Percentiles rank a stretch among this genome's conserved stretches.
Evolutionary conservation across 2,797 vertebrate species (phyloP).

Genomic region (Pseudomugil gertrudae): DNA sequence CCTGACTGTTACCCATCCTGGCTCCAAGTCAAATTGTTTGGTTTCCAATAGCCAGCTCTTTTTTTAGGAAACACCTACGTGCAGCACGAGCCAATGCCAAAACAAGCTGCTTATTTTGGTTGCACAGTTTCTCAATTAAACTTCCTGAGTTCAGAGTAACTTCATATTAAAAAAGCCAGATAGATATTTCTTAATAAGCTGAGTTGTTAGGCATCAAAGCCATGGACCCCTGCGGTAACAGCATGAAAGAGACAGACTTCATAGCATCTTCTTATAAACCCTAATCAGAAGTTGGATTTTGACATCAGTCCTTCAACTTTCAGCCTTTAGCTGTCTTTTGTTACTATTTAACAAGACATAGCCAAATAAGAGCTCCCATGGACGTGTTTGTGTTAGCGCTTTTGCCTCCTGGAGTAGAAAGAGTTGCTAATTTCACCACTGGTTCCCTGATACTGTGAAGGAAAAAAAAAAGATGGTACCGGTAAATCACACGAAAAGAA

Average conservation of each 20-base stretch:
- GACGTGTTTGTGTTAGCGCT: conserved; percentile 71
- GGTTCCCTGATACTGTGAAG: conserved; percentile 35
- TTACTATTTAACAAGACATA: conserved; percentile 68
- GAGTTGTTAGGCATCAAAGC: neutral
- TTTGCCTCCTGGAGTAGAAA: conserved; percentile 62
- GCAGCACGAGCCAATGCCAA: conserved; percentile 4
- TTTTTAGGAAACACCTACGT: too few species aligned
- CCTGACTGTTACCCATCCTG: neutral
- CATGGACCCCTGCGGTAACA: neutral
- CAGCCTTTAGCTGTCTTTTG: conserved; percentile 40
- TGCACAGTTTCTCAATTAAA: conserved; percentile 19
- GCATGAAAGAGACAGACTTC: neutral
- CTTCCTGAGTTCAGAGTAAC: neutral
- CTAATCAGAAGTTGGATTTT: conserved; percentile 33
- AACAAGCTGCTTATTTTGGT: conserved; percentile 33
- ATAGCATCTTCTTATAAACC: neutral
- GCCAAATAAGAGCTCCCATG: conserved; percentile 58
- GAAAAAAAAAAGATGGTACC: conserved; percentile 26
- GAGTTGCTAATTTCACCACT: conserved; percentile 66
- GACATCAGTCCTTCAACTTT: conserved; percentile 7
- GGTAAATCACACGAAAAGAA: conserved; percentile 1
- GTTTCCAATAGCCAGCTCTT: neutral
- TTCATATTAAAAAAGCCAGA: conserved; percentile 1
- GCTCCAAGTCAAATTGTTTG: conserved; percentile 16
- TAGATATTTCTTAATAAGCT: conserved; percentile 9